These are phyloP conservation scores for Monochamus alternatus DNA, from an alignment of 2,888 invertebrate species.

Conservation along the genomic window DNA sequence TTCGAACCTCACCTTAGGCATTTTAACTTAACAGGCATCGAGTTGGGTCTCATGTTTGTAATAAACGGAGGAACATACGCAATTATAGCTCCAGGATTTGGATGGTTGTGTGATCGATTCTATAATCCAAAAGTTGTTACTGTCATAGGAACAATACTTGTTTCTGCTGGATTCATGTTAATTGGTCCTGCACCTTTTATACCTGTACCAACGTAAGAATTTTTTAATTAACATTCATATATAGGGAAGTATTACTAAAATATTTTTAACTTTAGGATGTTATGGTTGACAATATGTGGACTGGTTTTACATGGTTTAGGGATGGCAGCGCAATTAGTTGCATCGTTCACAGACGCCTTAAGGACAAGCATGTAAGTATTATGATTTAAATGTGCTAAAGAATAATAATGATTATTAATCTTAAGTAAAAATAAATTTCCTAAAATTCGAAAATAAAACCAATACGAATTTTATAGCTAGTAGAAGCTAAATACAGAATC, in stretches of 20 bases:
- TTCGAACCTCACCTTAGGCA: slow-evolving; percentile 89
- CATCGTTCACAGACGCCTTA: slow-evolving; percentile 89
- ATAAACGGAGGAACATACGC: slow-evolving; percentile 89
- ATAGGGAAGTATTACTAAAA: not conserved
- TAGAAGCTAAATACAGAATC: too few relatives aligned
- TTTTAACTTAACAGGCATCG: slow-evolving; percentile 80
- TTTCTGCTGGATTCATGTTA: slow-evolving; percentile 80
- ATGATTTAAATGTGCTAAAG: not conserved
- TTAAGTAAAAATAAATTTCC: too few relatives aligned
- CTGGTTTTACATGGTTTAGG: slow-evolving; percentile 87
- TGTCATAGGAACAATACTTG: slow-evolving; percentile 78
- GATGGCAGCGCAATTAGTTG: slow-evolving; percentile 87
- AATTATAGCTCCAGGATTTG: slow-evolving; percentile 84
- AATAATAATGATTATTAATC: too few relatives aligned
- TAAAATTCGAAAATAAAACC: too few relatives aligned
- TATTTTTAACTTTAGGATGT: slow-evolving; percentile 71
- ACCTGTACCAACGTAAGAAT: slow-evolving; percentile 75
- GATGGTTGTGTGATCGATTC: slow-evolving; percentile 84
- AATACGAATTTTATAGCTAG: too few relatives aligned
- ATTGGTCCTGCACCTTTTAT: slow-evolving; percentile 89
- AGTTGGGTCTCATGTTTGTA: slow-evolving; percentile 86
- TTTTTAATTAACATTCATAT: not conserved
- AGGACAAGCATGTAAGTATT: slow-evolving; percentile 84
- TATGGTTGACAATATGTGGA: slow-evolving; percentile 81
- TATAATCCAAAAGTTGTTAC: slow-evolving; percentile 81